Base-by-base conservation (phyloP, 1,140 invertebrate species). In the Nephotettix cincticeps region DNA sequence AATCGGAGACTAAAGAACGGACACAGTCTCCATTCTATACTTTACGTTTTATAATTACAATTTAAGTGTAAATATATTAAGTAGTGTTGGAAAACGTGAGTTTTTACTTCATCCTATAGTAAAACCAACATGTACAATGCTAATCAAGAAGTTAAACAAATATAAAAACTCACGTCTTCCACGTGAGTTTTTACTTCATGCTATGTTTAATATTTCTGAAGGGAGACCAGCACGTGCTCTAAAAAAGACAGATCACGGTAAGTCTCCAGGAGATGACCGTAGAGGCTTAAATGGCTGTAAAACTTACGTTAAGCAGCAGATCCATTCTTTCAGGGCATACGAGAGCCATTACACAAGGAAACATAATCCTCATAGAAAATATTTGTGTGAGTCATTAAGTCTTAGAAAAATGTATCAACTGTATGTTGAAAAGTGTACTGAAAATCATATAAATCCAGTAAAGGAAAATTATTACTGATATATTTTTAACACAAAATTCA, bases 391-490 rank as follows among this genome's bases (percentile, higher is more conserved):
- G 2, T 78, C 74, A 74, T 75, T 84, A 56, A 83, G 76, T 75
- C 79, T 83, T 69, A 83, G 80, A 77, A 81, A 83, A 45, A 83
- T 83, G 80, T 83, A 80, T 71, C 77, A 77, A 27, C 78, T 83
- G 77, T 83, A 83, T 77, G 75, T 75, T 65, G 78, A 58, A 69
- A 76, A 82, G 23, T 83, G 80, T 72, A 75, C 64, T 51, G 79
- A 77, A 67, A 77, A 82, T 43, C 78, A 78, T 74, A 36, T 76
- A 1, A 68, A 71, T 25, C 73, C 76, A 68, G 81, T 83, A 0
- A 84, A 82, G 75, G 81, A 83, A 64, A 81, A 81, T 1, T 83
- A 82, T 81, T 83, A 83, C 66, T 80, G 81, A 71, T 82, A 83
- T 70, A 82, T 83, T 68, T 81, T 83, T 71, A 81, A 79, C 68